Percentiles rank a stretch among this genome's conserved stretches.
Evolutionary conservation across 2,888 invertebrate species (phyloP).

Genomic region (Palloptera scutellata): DNA sequence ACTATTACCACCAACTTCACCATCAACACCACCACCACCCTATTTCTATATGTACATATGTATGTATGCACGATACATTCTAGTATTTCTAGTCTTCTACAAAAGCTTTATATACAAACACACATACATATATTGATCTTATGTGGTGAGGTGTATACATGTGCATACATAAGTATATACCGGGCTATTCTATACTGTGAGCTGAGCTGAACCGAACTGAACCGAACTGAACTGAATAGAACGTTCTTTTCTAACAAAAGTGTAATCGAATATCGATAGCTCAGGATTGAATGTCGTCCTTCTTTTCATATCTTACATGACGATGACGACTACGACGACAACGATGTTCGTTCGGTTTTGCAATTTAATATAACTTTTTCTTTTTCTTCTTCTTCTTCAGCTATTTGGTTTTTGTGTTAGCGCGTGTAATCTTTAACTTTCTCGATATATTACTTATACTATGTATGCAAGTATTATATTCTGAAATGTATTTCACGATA

Average conservation of each 20-base stretch:
- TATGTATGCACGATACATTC: too few relatives aligned
- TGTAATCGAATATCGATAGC: slow-evolving; percentile 65
- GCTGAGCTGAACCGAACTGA: slow-evolving; percentile 30
- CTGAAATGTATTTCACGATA: slow-evolving; percentile 19
- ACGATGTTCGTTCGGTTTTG: slow-evolving; percentile 15
- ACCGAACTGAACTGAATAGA: slow-evolving; percentile 31
- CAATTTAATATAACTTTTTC: slow-evolving; percentile 28
- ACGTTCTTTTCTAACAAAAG: slow-evolving; percentile 1
- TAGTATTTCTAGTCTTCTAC: too few relatives aligned
- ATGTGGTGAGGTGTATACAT: too few relatives aligned
- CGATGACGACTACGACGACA: slow-evolving; percentile 36
- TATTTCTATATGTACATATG: too few relatives aligned
- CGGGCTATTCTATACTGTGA: too few relatives aligned
- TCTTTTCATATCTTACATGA: slow-evolving; percentile 54
- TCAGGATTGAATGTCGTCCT: slow-evolving; percentile 61
- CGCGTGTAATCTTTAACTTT: neutral
- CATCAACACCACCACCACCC: too few relatives aligned
- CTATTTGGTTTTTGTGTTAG: neutral
- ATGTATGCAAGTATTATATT: slow-evolving; percentile 19
- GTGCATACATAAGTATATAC: too few relatives aligned
- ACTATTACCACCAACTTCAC: too few relatives aligned
- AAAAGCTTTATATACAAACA: too few relatives aligned
- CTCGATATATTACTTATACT: neutral
- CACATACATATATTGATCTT: too few relatives aligned
- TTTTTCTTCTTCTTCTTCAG: slow-evolving; percentile 2